Base-by-base conservation (phyloP, 2,113 vertebrate genomes). In the Origma solitaria region DNA sequence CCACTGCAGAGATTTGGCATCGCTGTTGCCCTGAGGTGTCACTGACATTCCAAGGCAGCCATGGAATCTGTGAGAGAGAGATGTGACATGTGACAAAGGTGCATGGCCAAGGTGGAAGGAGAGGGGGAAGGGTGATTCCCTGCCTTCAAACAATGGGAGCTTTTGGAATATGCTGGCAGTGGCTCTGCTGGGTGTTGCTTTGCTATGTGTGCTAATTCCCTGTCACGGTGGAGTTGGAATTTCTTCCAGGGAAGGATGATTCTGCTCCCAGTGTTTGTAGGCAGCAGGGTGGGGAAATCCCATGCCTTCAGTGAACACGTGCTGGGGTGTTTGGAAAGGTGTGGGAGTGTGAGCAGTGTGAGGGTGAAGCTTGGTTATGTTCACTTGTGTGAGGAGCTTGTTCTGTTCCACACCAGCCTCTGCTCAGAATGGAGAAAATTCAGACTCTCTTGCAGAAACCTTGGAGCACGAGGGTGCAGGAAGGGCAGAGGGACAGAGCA, bases 271-370 rank as follows among this genome's bases (percentile, higher is more conserved):
- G 21, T 6, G 10, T 0, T 3, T 16, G 47, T 50, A n/a, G 28
- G 15, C 37, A 23, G 47, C 14, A 10, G 50, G 21, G 37, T 5
- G 30, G 68, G 54, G 27, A 40, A 9, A 25, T 58, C 51, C 62
- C 5, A 0, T 27, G 50, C 23, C 20, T 10, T 7, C 21, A 6
- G 2, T 16, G 14, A 31, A 15, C n/a, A 11, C 6, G 3, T 62
- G 1, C 30, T 42, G 1, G 1, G 5, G 42, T 11, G 68, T n/a
- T 12, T 31, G 82, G 77, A 45, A 24, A 13, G 70, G 53, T 16
- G 6, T 0, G 2, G 33, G 40, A 54, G n/a, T 0, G 4, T 31
- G 38, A 19, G 30, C 2, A 1, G 19, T 3, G 42, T 12, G 49
- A 5, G 6, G 35, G n/a, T 23, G 27, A 42, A 64, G 15, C 37